Conservation (phyloP, 2,797 vertebrate species). For the Lycodopsis pacificus region DNA sequence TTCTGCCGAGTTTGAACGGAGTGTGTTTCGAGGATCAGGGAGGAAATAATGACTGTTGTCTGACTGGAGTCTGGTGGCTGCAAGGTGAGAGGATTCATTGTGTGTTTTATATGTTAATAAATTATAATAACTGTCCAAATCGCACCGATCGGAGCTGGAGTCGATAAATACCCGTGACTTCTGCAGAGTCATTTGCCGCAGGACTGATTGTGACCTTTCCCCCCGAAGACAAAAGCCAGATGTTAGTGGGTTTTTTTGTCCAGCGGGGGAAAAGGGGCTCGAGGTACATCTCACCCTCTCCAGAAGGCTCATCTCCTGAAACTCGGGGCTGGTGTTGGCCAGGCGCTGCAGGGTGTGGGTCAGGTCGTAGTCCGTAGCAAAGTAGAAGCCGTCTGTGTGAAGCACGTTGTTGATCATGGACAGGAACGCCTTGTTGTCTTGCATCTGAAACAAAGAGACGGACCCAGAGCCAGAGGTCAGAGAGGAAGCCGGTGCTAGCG, state of each 20-base stretch:
- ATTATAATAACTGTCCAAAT: not conserved
- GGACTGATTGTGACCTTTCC: too few species aligned
- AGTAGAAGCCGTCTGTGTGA: constrained; percentile 94
- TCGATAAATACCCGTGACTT: too few species aligned
- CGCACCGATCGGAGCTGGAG: too few species aligned
- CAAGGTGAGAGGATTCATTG: not conserved
- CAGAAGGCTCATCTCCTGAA: constrained; percentile 93
- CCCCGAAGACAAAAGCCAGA: too few species aligned
- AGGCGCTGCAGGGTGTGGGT: constrained; percentile 94
- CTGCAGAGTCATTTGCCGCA: too few species aligned
- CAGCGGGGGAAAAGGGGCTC: not conserved
- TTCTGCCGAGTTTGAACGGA: not conserved
- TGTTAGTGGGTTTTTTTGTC: not conserved
- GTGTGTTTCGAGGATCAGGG: not conserved
- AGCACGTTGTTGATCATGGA: constrained; percentile 93
- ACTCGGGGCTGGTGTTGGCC: constrained; percentile 97
- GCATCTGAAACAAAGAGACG: constrained; percentile 84
- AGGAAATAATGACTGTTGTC: not conserved
- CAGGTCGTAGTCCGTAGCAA: constrained; percentile 93
- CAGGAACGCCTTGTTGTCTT: constrained; percentile 95
- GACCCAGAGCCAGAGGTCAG: not conserved
- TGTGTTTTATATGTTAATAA: not conserved
- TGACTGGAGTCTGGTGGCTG: not conserved
- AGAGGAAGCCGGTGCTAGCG: not conserved
- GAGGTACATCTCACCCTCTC: constrained; percentile 51